Base-by-base conservation (phyloP, 2,797 vertebrate species). In the Urocyon cinereoargenteus region DNA sequence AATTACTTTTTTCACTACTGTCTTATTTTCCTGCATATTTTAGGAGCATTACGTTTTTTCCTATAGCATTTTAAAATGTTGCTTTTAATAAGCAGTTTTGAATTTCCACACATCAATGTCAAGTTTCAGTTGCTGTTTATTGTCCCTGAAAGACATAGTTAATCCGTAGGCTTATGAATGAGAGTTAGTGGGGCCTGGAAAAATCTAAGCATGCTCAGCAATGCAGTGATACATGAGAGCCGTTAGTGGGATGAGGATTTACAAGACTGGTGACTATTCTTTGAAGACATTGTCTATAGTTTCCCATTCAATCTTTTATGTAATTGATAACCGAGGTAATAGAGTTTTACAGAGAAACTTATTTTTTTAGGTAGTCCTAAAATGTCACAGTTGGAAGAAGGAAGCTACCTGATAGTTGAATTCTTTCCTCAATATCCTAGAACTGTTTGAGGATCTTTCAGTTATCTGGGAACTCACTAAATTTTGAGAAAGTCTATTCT, bases 241-340 rank as follows among this genome's bases (percentile, higher is more conserved):
- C 31, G 10, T 82, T 51, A 40, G 15, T 21, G 31, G 90, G 59
- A 34, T 91, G 45, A 86, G 49, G 40, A 28, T n/a, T 95, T 19
- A 57, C 72, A 57, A 40, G 49, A 21, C 55, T 84, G 28, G n/a
- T 28, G 36, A 73, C 49, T 79, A 28, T 49, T 85, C 36, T 86
- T 53, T 8, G 57, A 68, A 21, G 21, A 26, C 26, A 68, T 40
- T 91, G 34, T 70, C 66, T 88, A 1, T 84, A 68, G 78, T 91
- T 91, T 78, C 31, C 26, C 62, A 12, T 84, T 91, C 15, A 13
- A 59, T 82, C 21, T 21, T 92, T 90, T 86, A 34, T 19, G 8
- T 93, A 77, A 86, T 82, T 86, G 90, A 68, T 45, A 96, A 92
- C 15, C 45, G 13, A 73, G 57, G 1, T 92, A 83, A 73, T 78